phyloP scores from a whole-genome alignment of 1,140 invertebrate genomes.

The Potamilus streckersoni region DNA sequence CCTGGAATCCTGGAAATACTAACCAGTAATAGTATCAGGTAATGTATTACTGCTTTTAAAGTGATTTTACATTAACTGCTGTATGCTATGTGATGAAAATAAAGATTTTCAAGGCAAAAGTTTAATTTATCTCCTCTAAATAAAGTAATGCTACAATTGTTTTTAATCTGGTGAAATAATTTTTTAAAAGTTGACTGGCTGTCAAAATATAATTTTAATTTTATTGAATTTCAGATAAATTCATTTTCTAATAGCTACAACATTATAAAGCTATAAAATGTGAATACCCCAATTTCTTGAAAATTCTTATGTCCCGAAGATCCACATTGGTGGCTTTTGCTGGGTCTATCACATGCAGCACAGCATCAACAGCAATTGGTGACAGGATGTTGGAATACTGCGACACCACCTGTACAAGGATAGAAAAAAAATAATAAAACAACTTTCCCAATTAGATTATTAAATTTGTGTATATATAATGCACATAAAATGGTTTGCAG shows the following conservation, averaged over 20 bases:
- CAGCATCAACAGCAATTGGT: conserved; percentile 97
- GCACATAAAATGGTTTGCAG: too few species aligned
- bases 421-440: not conserved
- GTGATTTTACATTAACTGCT: too few species aligned
- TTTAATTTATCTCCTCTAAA: too few species aligned
- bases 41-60: too few species aligned
- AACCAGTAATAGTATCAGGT: too few species aligned
- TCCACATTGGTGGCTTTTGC: conserved; percentile 77
- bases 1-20: too few species aligned
- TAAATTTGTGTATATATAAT: too few species aligned
- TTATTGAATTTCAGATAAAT: too few species aligned
- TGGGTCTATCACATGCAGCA: conserved; percentile 85
- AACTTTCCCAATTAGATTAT: too few species aligned
- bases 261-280: conserved; percentile 1
- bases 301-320: conserved; percentile 90
- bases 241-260: conserved; percentile 9
- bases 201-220: too few species aligned
- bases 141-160: not conserved
- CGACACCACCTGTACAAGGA: conserved; percentile 82
- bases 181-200: not conserved
- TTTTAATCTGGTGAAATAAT: not conserved
- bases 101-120: too few species aligned
- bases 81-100: too few species aligned
- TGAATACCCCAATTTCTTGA: conserved; percentile 87
- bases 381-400: conserved; percentile 96